Evolutionary conservation across 2,888 invertebrate genomes (phyloP).

Genomic region (Diachrysia chrysitis): DNA sequence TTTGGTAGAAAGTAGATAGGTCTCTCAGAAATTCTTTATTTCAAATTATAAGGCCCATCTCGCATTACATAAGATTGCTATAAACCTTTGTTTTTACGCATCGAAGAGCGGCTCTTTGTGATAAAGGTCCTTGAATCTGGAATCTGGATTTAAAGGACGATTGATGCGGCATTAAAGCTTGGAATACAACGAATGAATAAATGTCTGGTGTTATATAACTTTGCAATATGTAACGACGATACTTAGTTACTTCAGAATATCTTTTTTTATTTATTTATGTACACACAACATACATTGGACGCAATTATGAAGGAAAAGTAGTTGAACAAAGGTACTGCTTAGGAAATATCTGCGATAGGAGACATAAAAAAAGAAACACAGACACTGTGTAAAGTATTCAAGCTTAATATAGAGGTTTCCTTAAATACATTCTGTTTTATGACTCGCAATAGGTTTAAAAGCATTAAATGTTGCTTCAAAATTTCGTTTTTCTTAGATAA

Average conservation of each 20-base stretch:
- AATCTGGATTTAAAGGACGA: slow-evolving; percentile 17
- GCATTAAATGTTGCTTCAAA: too few relatives aligned
- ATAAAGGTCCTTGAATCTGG: slow-evolving; percentile 25
- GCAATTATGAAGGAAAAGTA: too few relatives aligned
- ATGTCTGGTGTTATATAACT: background rate
- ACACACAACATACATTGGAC: too few relatives aligned
- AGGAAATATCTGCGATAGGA: too few relatives aligned
- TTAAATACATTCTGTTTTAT: background rate
- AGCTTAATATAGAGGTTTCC: too few relatives aligned
- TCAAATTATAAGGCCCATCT: slow-evolving; percentile 30
- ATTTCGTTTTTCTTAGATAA: too few relatives aligned
- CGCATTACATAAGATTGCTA: slow-evolving; percentile 36
- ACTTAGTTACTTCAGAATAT: background rate
- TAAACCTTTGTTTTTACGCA: slow-evolving; percentile 37
- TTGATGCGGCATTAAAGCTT: slow-evolving; percentile 2
- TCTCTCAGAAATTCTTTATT: too few relatives aligned
- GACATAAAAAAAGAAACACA: too few relatives aligned
- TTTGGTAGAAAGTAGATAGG: too few relatives aligned
- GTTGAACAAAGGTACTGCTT: too few relatives aligned
- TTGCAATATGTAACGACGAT: background rate
- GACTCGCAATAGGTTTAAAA: background rate
- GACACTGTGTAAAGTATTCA: too few relatives aligned
- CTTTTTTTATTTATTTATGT: too few relatives aligned
- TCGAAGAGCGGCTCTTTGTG: slow-evolving; percentile 19
- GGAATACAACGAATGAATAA: background rate